A percentile compares a stretch with the other conserved stretches of the same genome.
These are phyloP conservation scores for Chloroceryle amazona DNA, from an alignment of 2,797 vertebrate species.

Conservation along the genomic window DNA sequence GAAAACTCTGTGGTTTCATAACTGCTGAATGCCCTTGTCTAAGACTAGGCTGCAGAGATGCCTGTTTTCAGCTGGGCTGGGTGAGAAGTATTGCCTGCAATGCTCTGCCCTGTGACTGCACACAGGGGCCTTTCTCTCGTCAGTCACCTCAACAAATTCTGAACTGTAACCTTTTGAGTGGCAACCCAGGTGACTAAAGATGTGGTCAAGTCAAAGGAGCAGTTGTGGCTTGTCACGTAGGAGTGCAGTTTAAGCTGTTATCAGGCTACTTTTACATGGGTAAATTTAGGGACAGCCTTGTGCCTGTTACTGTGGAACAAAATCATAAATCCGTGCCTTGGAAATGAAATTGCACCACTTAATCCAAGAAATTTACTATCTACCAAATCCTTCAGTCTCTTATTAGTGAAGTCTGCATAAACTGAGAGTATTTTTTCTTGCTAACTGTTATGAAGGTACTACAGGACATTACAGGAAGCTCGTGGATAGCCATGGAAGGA, in stretches of 20 bases:
- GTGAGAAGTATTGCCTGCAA: neutral
- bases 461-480: neutral
- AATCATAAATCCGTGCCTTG: neutral
- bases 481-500: fast-evolving
- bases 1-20: neutral
- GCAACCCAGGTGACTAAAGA: neutral
- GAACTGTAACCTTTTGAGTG: neutral
- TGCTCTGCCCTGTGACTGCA: neutral
- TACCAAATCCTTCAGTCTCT: neutral
- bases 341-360: neutral
- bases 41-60: no score
- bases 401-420: fast-evolving
- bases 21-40: neutral
- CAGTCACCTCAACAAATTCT: neutral
- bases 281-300: neutral
- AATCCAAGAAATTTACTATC: fast-evolving
- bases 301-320: neutral
- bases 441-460: neutral
- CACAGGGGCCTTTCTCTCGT: fast-evolving
- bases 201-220: neutral
- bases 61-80: neutral
- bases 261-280: fast-evolving
- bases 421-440: neutral
- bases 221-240: fast-evolving
- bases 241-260: neutral